phyloP scores from a whole-genome alignment of 2,888 invertebrate species.

The Phyllotreta striolata region DNA sequence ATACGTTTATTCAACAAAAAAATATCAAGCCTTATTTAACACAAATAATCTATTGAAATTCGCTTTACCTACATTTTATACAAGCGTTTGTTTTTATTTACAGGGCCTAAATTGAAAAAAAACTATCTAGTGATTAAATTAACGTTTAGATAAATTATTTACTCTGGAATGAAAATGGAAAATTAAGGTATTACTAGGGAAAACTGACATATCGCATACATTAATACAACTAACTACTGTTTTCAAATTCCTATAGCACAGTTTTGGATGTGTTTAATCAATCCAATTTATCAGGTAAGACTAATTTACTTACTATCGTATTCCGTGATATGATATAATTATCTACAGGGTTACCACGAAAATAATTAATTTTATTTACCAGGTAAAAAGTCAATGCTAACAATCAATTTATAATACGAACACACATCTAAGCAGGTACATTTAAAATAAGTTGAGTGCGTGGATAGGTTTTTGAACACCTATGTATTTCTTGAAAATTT shows the following conservation, averaged over 20 bases:
- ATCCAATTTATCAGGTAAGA: background rate
- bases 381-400: background rate
- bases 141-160: conserved; percentile 2
- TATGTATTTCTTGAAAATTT: no score
- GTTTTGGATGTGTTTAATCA: conserved; percentile 1
- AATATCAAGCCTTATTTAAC: conserved; percentile 18
- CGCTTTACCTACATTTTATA: background rate
- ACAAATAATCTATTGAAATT: conserved; percentile 4
- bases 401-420: no score
- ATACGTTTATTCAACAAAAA: conserved; percentile 4
- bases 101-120: background rate
- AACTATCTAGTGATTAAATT: background rate
- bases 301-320: conserved; percentile 9
- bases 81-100: background rate
- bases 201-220: background rate
- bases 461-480: no score
- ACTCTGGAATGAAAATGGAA: background rate
- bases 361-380: conserved; percentile 4
- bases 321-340: conserved; percentile 23
- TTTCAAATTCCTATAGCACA: conserved; percentile 15
- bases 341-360: conserved; percentile 10
- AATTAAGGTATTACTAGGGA: no score
- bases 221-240: conserved; percentile 2
- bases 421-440: no score
- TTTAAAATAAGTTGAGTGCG: no score